Base-by-base conservation (phyloP, 2,888 invertebrate genomes). In the Nesidiocoris tenuis region DNA sequence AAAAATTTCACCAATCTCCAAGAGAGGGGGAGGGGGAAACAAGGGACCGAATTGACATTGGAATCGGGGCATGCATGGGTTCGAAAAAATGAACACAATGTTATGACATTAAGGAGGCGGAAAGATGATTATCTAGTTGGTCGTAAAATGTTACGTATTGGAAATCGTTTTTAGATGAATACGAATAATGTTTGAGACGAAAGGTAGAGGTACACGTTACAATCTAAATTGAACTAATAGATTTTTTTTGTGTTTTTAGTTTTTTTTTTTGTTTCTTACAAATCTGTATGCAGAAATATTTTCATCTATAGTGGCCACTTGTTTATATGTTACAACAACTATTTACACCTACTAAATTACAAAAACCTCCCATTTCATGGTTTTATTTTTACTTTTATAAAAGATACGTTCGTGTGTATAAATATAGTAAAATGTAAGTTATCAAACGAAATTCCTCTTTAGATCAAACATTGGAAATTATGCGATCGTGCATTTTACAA, bases 301-400 rank as follows among this genome's bases (percentile, higher is more conserved):
- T 54, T 63, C 54, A 72, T 61, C 72, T 72, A 72, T 72, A 39
- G 72, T 25, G 72, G 61, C 72, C 61, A 54, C 39, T 72, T 72
- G 57, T 70, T 61, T 63, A 72, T 63, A 63, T 39, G 61, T 78
- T 80, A 81, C 81, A 80, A 81, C 81, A 80, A 80, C 80, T 80
- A 81, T 81, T 78, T 80, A 81, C 81, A 81, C 74, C 78, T 78
- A 81, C 79, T 64, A 77, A 77, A 76, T 75, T 80, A 80, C 78
- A 80, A 79, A 80, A 76, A 75, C 39, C 39, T 3, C 12, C 12
- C 5, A 39, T 39, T 39, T 39, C 39, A 39, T 39, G 39, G 3
- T 39, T 39, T 39, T 12, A 75, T 57, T 74, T 39, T 72, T 66
- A 59, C 56, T 63, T 61, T 63, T 75, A 78, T 68, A 76, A 71